Conservation (phyloP, 2,888 invertebrate species). For the Sphaerophoria taeniata region DNA sequence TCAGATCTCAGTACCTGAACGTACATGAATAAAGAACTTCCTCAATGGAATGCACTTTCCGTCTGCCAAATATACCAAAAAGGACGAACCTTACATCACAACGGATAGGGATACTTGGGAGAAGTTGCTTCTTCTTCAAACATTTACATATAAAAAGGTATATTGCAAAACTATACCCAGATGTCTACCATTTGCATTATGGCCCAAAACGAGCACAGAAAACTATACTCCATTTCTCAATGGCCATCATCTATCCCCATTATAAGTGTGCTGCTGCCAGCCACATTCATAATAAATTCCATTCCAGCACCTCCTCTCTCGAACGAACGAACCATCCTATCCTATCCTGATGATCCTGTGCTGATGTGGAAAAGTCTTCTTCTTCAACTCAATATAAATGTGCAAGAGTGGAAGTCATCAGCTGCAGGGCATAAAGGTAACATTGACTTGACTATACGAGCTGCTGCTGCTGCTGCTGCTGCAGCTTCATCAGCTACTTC, state of each 20-base stretch:
- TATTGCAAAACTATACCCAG: constrained; percentile 47
- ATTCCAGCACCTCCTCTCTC: constrained; percentile 37
- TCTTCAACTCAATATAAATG: constrained; percentile 69
- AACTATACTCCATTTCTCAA: constrained; percentile 44
- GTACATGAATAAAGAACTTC: background rate
- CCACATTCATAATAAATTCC: constrained; percentile 74
- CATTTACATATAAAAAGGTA: too few relatives aligned
- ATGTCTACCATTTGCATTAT: constrained; percentile 67
- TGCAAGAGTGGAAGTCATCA: constrained; percentile 73
- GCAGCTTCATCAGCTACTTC: constrained; percentile 45
- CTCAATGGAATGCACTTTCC: constrained; percentile 60
- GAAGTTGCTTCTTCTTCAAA: background rate
- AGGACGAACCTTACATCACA: constrained; percentile 12
- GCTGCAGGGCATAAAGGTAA: constrained; percentile 72
- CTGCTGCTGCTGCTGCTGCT: constrained; percentile 50
- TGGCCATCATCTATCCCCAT: constrained; percentile 70
- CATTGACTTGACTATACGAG: constrained; percentile 69
- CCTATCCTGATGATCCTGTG: constrained; percentile 11
- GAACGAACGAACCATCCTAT: background rate
- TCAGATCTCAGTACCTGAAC: background rate
- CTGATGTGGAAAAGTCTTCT: constrained; percentile 25
- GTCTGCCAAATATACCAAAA: constrained; percentile 35
- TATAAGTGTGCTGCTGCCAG: constrained; percentile 67
- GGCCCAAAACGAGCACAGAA: background rate
- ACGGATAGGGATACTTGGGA: background rate